Percentiles rank a stretch among this genome's conserved stretches.
Evolutionary conservation across 2,797 vertebrate species (phyloP).

Genomic region (Fistularia commersonii): DNA sequence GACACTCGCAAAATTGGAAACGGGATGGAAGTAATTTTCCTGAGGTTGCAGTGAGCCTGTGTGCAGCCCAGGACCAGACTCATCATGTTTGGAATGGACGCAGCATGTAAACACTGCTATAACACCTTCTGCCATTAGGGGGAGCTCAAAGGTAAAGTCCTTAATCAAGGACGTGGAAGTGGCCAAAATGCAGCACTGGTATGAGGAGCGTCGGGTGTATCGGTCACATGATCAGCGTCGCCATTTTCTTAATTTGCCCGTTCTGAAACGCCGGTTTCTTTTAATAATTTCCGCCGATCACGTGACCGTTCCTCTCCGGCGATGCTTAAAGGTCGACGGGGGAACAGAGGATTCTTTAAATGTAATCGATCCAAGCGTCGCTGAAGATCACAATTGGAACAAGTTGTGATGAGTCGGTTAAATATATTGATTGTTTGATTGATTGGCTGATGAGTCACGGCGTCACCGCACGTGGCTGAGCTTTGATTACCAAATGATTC

Average conservation of each 20-base stretch:
- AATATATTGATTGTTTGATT: slow-evolving; percentile 60
- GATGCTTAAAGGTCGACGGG: slow-evolving; percentile 27
- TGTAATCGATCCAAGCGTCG: slow-evolving; percentile 49
- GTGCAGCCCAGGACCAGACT: slow-evolving; percentile 2
- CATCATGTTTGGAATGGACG: slow-evolving; percentile 7
- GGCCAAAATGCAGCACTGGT: slow-evolving; percentile 19
- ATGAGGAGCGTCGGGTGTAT: slow-evolving; percentile 7
- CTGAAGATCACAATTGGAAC: slow-evolving; percentile 39
- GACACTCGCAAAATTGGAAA: neutral
- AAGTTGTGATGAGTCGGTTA: slow-evolving; percentile 62
- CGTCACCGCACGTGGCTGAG: slow-evolving; percentile 29
- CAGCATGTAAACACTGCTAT: slow-evolving; percentile 39
- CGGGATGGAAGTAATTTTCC: slow-evolving; percentile 6
- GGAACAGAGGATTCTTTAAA: slow-evolving; percentile 31
- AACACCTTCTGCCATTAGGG: slow-evolving; percentile 60
- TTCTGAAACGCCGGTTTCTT: too few relatives aligned
- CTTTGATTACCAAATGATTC: slow-evolving; percentile 54
- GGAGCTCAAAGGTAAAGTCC: slow-evolving; percentile 67
- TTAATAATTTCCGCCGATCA: slow-evolving; percentile 1
- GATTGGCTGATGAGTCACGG: slow-evolving; percentile 54
- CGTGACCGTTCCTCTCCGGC: slow-evolving; percentile 8
- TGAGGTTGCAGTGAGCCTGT: slow-evolving; percentile 11
- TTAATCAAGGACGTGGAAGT: slow-evolving; percentile 15
- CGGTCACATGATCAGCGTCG: too few relatives aligned
- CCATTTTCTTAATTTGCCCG: too few relatives aligned